A percentile compares a stretch with the other conserved stretches of the same genome.
Conservation (phyloP, 1,140 invertebrate genomes). For the Caenorhabditis tropicalis region DNA sequence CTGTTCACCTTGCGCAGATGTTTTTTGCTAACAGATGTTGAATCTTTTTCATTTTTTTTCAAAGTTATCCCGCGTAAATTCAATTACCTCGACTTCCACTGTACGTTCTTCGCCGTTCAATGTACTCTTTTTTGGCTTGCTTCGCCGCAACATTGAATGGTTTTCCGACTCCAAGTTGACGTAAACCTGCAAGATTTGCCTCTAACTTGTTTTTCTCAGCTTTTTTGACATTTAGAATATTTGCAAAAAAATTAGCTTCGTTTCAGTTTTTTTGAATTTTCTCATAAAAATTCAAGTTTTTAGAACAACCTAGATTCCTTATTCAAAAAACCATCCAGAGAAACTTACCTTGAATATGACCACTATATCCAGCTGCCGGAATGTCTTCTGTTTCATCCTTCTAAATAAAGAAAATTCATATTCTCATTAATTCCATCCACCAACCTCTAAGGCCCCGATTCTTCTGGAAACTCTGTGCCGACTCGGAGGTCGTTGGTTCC, state of each 20-base stretch:
- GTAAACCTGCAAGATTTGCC: constrained; percentile 12
- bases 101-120: constrained; percentile 46
- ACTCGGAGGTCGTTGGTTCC: constrained; percentile 28
- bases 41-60: not conserved
- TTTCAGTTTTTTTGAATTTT: too few relatives aligned
- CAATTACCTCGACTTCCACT: constrained; percentile 50
- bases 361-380: constrained; percentile 54
- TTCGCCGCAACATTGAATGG: constrained; percentile 50
- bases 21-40: not conserved
- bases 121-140: constrained; percentile 51
- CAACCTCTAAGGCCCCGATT: constrained; percentile 5
- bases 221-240: not conserved
- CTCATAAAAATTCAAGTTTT: too few relatives aligned
- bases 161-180: constrained; percentile 54
- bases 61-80: constrained; percentile 4
- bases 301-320: not conserved
- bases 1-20: not conserved
- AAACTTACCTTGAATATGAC: constrained; percentile 55
- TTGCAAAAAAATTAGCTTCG: too few relatives aligned
- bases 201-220: not conserved
- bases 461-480: constrained; percentile 33
- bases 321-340: not conserved
- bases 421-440: not conserved
- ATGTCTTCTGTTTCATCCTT: constrained; percentile 49
- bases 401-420: constrained; percentile 12